phyloP scores from a whole-genome alignment of 2,888 invertebrate genomes.

The Sarcophaga carnaria region DNA sequence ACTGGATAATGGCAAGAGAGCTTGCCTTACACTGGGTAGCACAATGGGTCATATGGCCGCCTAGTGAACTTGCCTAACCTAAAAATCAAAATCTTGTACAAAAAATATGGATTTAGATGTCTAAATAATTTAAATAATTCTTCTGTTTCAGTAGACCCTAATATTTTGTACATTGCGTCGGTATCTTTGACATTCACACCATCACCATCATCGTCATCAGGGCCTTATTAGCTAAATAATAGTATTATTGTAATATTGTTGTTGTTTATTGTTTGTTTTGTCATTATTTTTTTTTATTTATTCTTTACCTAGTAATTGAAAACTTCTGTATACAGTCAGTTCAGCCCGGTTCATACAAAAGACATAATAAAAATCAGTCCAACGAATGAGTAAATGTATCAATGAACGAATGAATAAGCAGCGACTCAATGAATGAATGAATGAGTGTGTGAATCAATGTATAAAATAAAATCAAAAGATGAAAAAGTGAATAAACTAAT shows the following conservation, averaged over 20 bases:
- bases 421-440: background rate
- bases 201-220: background rate
- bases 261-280: slow-evolving; percentile 10
- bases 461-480: background rate
- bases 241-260: slow-evolving; percentile 23
- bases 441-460: background rate
- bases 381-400: background rate
- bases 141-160: background rate
- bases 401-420: background rate
- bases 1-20: too few species aligned
- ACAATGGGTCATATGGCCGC: too few species aligned
- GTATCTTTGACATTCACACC: background rate
- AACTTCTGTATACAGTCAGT: background rate
- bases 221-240: slow-evolving; percentile 38
- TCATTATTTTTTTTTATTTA: slow-evolving; percentile 46
- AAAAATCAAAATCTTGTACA: too few species aligned
- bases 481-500: background rate
- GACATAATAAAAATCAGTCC: background rate
- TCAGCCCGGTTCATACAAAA: background rate
- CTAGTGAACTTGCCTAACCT: too few species aligned
- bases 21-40: too few species aligned
- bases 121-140: too few species aligned
- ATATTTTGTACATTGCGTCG: background rate
- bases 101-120: too few species aligned
- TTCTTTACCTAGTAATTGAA: slow-evolving; percentile 34